Base-by-base conservation (phyloP, 2,888 invertebrate genomes). In the Andrena chrysosceles region DNA sequence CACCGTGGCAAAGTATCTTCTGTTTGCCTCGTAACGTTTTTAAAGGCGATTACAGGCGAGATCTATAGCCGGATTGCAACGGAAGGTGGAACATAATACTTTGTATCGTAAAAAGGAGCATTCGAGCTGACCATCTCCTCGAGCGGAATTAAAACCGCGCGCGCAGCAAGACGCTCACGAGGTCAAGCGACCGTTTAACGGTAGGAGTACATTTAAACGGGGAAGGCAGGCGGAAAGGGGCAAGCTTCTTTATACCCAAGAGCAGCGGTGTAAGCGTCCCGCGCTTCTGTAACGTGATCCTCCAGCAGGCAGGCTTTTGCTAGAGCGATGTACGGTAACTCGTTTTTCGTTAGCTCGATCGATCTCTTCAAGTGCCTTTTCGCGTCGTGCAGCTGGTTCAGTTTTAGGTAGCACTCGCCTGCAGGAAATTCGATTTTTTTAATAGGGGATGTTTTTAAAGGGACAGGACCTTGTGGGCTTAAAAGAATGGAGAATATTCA, bases 331-430 rank as follows among this genome's bases (percentile, higher is more conserved):
- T 96, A 97, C 0, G 97, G 97, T 13, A 95, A 94, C 92, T 97
- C 97, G 77, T 97, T 97, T 70, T 96, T 96, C 29, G 97, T 96
- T 63, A 97, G 95, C 85, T 96, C 95, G 7, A 97, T 96, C 0
- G 97, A 97, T 86, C 96, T 95, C 67, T 95, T 95, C 16, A 97
- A 96, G 94, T 96, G 96, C 87, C 96, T 96, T 88, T 96, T 96
- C 0, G 97, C 97, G 81, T 96, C 95, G 62, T 95, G 95, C 29
- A 95, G 91, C 52, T 97, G 96, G n/a, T 96, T 96, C 48, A 97
- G 93, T 86, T 96, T 96, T 94, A 96, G 95, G 75, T 96, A 96
- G 92, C 97, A 97, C 89, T 97, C 96, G 31, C 97, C 98, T 97
- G 35, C 20, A 52, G 31, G 42, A 31, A 29, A 8, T 20, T 29